Conservation (phyloP, 2,113 vertebrate species). For the Notarius quadriscutis region DNA sequence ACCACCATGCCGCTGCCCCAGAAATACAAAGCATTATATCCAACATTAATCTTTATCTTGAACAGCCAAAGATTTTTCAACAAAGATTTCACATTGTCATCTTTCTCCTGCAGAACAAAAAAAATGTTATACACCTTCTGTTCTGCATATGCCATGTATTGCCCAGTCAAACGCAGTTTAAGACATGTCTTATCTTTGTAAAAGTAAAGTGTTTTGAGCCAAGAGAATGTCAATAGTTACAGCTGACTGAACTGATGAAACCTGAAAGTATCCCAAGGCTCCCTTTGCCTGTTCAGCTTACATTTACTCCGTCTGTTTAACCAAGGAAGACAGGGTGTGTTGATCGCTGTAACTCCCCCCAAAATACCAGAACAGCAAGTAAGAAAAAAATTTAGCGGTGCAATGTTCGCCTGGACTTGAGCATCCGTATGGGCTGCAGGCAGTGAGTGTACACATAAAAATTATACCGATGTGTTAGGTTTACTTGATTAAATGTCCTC, state of each 20-base stretch:
- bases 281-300: slow-evolving; percentile 5
- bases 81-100: neutral
- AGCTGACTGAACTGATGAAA: neutral
- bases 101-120: neutral
- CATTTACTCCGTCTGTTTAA: slow-evolving; percentile 4
- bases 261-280: neutral
- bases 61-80: neutral
- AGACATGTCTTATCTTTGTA: neutral
- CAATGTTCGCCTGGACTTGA: neutral
- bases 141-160: neutral
- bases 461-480: neutral
- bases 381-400: neutral
- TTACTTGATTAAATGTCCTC: neutral
- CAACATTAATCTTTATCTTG: neutral
- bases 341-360: neutral
- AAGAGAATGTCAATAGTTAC: neutral
- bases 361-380: neutral
- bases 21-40: neutral
- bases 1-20: too few species aligned
- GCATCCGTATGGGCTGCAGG: neutral
- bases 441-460: neutral
- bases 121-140: neutral
- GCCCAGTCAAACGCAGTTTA: neutral
- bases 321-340: neutral
- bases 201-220: neutral